A percentile compares a stretch with the other conserved stretches of the same genome.
phyloP scores from a whole-genome alignment of 2,888 invertebrate species.

The Zaprionus lineosus region DNA sequence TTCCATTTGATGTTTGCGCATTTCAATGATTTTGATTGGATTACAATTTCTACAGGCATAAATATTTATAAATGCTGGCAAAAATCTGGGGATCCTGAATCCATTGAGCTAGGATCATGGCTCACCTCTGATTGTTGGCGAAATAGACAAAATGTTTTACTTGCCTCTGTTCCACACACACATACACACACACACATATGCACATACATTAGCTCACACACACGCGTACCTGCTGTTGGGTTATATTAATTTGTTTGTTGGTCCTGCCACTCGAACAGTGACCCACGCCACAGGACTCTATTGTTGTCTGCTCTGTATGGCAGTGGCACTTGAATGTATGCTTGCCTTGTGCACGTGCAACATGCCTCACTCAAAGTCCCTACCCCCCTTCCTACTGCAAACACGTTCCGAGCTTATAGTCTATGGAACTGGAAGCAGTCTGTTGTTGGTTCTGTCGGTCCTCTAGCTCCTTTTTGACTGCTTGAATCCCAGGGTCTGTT shows the following conservation, averaged over 20 bases:
- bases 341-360: constrained; percentile 21
- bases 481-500: constrained; percentile 17
- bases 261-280: constrained; percentile 21
- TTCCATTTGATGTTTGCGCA: constrained; percentile 17
- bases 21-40: constrained; percentile 61
- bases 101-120: too few species aligned
- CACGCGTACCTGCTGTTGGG: constrained; percentile 6
- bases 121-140: constrained; percentile 45
- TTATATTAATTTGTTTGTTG: constrained; percentile 67
- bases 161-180: too few species aligned
- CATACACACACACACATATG: neutral
- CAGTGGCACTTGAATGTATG: constrained; percentile 46
- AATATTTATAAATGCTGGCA: constrained; percentile 52
- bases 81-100: neutral
- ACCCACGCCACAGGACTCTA: constrained; percentile 17
- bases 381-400: too few species aligned
- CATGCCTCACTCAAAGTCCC: too few species aligned
- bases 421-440: too few species aligned
- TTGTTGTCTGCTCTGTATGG: constrained; percentile 43
- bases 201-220: neutral
- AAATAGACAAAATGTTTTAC: too few species aligned
- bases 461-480: constrained; percentile 19
- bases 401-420: too few species aligned
- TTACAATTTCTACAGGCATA: constrained; percentile 55
- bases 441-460: constrained; percentile 16